Conservation (phyloP, 2,113 vertebrate genomes). For the Oreochromis aureus region DNA sequence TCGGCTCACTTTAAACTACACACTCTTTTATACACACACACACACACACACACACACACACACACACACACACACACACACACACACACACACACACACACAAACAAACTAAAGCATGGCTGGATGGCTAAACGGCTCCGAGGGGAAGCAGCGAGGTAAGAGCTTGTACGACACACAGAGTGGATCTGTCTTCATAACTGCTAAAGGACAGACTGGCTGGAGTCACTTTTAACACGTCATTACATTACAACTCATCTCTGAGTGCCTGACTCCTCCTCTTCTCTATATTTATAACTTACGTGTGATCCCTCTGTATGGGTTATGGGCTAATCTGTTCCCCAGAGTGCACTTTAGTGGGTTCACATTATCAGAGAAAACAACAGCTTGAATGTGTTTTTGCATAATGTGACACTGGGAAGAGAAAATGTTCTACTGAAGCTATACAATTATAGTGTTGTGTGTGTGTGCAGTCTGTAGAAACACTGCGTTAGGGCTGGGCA, state of each 20-base stretch:
- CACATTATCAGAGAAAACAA: background rate
- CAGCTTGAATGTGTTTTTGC: background rate
- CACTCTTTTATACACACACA: background rate
- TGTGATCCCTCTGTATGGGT: background rate
- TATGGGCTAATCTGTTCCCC: background rate
- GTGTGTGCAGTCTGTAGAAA: background rate
- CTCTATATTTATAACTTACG: background rate
- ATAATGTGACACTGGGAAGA: background rate
- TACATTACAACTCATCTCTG: background rate
- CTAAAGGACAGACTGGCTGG: background rate
- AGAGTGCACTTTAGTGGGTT: background rate
- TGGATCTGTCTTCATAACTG: constrained; percentile 12
- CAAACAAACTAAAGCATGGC: background rate
- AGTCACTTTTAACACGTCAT: constrained; percentile 19
- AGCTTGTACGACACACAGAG: background rate
- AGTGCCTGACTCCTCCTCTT: background rate
- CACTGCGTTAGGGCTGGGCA: background rate
- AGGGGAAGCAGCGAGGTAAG: background rate
- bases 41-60: background rate
- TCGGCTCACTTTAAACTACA: background rate
- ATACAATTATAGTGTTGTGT: background rate
- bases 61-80: too few species aligned
- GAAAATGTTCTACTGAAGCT: background rate
- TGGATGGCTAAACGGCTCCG: background rate
- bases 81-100: background rate